Evolutionary conservation across 2,888 invertebrate genomes (phyloP).

Genomic region (Zaprionus bogoriensis): DNA sequence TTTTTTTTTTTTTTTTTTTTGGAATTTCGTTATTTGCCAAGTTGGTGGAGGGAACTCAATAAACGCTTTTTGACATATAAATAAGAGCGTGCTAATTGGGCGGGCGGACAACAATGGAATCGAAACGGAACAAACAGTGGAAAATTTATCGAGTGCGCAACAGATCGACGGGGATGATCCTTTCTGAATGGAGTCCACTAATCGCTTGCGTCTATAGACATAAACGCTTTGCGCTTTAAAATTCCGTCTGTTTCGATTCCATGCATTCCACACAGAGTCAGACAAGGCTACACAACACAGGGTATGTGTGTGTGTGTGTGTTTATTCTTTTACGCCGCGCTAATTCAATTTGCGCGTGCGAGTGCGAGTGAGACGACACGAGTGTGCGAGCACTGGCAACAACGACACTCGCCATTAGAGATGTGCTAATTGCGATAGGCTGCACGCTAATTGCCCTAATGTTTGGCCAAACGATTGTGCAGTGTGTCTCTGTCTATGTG

Average conservation of each 20-base stretch:
- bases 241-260: slow-evolving; percentile 7
- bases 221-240: not conserved
- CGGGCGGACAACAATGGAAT: slow-evolving; percentile 16
- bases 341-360: slow-evolving; percentile 60
- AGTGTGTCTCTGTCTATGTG: not conserved
- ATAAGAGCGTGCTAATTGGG: slow-evolving; percentile 51
- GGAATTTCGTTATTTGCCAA: not conserved
- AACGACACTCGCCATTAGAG: slow-evolving; percentile 40
- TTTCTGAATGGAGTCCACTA: not conserved
- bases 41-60: not conserved
- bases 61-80: slow-evolving; percentile 26
- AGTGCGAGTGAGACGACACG: not conserved
- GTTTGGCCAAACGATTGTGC: no score
- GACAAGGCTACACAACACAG: not conserved
- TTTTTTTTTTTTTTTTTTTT: slow-evolving; percentile 11
- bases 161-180: no score
- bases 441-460: slow-evolving; percentile 56
- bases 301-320: not conserved
- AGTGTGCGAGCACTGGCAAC: slow-evolving; percentile 4
- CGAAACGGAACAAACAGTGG: slow-evolving; percentile 33
- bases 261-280: not conserved
- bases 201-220: not conserved
- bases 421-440: slow-evolving; percentile 66
- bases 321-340: slow-evolving; percentile 19
- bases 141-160: slow-evolving; percentile 17